Percentiles rank a stretch among this genome's conserved stretches.
These are phyloP conservation scores for Aurelia aurita DNA, from an alignment of 30 jellyfish, hydroid and myxozoan genomes.

Conservation along the genomic window DNA sequence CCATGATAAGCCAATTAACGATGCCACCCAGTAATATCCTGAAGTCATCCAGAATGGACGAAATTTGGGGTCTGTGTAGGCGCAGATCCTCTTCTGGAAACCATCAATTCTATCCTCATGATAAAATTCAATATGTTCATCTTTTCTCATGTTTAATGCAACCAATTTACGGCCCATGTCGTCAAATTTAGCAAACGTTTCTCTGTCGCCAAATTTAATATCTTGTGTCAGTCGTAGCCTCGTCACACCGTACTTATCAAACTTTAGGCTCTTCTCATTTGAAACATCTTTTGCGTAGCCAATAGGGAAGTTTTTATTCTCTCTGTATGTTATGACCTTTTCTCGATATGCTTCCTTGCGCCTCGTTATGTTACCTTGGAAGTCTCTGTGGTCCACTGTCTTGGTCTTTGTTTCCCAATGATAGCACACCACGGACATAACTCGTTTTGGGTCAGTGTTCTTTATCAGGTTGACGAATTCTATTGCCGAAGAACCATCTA, in stretches of 20 bases:
- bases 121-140: slow-evolving; percentile 28
- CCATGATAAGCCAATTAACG: slow-evolving; percentile 56
- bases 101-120: slow-evolving; percentile 41
- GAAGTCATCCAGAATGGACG: slow-evolving; percentile 64
- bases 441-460: slow-evolving; percentile 8
- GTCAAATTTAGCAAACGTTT: slow-evolving; percentile 25
- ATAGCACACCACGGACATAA: slow-evolving; percentile 43
- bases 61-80: slow-evolving; percentile 35
- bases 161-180: slow-evolving; percentile 39
- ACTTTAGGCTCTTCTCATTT: slow-evolving; percentile 36
- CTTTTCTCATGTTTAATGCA: slow-evolving; percentile 32
- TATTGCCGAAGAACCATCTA: slow-evolving; percentile 25
- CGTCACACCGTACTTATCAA: slow-evolving; percentile 35
- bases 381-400: slow-evolving; percentile 51
- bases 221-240: slow-evolving; percentile 49
- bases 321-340: slow-evolving; percentile 54
- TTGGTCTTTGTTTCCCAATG: slow-evolving; percentile 68
- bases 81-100: slow-evolving; percentile 57
- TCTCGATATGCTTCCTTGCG: slow-evolving; percentile 54
- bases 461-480: slow-evolving; percentile 19
- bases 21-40: slow-evolving; percentile 32
- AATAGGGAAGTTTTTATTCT: slow-evolving; percentile 26
- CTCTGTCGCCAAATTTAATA: slow-evolving; percentile 58
- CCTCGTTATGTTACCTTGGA: slow-evolving; percentile 51
- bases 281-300: slow-evolving; percentile 42